phyloP scores from a whole-genome alignment of 2,888 invertebrate species.

The Dasysyrphus albostriatus region DNA sequence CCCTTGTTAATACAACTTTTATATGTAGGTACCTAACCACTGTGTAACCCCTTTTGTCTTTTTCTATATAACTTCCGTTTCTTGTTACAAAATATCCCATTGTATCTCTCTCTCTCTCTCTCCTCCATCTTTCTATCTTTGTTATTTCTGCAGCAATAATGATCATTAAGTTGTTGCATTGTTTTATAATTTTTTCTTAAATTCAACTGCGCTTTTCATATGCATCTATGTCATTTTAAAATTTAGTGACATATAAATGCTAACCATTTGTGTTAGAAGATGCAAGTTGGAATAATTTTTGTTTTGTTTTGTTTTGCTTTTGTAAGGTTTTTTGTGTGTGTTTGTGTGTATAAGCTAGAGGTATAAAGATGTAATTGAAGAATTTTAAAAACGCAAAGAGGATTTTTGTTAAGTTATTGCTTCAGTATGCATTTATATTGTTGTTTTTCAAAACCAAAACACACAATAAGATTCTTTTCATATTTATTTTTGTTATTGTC shows the following conservation, averaged over 20 bases:
- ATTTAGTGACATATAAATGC: constrained; percentile 62
- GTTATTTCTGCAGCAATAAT: constrained; percentile 23
- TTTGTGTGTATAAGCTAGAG: constrained; percentile 8
- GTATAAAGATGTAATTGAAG: constrained; percentile 19
- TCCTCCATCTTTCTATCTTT: neutral
- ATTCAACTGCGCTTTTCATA: constrained; percentile 62
- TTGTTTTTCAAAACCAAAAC: neutral
- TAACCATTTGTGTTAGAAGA: constrained; percentile 40
- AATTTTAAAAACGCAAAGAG: neutral
- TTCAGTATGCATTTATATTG: neutral
- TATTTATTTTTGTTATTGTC: neutral
- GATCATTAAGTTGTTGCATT: constrained; percentile 36
- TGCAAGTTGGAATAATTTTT: neutral
- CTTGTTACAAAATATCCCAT: constrained; percentile 8
- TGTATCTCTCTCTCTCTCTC: neutral
- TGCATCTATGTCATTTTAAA: constrained; percentile 58
- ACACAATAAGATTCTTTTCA: constrained; percentile 50
- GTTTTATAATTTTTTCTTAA: constrained; percentile 49
- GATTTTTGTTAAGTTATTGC: constrained; percentile 16
- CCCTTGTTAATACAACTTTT: constrained; percentile 7
- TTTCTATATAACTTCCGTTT: constrained; percentile 20
- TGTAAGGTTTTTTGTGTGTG: neutral
- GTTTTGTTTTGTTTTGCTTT: neutral
- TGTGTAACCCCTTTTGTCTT: constrained; percentile 11
- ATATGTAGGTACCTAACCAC: neutral